Percentiles rank a stretch among this genome's conserved stretches.
phyloP scores from a whole-genome alignment of 2,113 vertebrate species.

The Psittacula cyanocephala region DNA sequence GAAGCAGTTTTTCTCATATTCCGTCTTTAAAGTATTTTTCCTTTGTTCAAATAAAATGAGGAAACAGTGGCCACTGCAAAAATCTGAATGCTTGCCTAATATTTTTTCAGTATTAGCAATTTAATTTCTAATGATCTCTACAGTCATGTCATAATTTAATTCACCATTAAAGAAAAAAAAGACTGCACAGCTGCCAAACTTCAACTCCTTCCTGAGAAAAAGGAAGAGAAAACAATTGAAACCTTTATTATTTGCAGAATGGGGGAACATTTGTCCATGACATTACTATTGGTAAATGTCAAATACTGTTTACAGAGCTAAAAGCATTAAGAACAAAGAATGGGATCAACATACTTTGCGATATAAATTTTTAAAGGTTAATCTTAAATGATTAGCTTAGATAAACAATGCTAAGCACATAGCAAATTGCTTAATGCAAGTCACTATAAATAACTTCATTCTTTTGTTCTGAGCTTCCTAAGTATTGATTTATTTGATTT shows the following conservation, averaged over 20 bases:
- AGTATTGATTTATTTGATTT: slow-evolving; percentile 21
- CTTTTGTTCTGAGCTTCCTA: slow-evolving; percentile 16
- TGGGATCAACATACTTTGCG: slow-evolving; percentile 12
- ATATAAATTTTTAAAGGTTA: slow-evolving; percentile 65
- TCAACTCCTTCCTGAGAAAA: background rate
- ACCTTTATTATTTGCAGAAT: background rate
- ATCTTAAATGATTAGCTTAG: slow-evolving; percentile 40
- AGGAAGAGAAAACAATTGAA: background rate
- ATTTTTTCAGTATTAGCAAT: background rate
- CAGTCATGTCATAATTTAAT: background rate
- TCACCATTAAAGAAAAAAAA: background rate
- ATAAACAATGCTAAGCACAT: slow-evolving; percentile 30
- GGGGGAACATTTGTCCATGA: background rate
- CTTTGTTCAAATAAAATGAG: background rate
- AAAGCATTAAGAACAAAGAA: slow-evolving; percentile 39
- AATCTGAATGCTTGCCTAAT: background rate
- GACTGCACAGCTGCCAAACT: background rate
- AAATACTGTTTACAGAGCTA: slow-evolving; percentile 35
- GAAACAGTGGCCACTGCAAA: background rate
- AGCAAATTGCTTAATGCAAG: slow-evolving; percentile 29
- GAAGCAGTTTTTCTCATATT: background rate
- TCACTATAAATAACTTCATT: background rate
- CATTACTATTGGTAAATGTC: slow-evolving; percentile 49
- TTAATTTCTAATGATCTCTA: background rate
- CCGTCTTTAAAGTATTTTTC: background rate